Evolutionary conservation across 2,888 invertebrate species (phyloP), one percentile per base, ranked within the genome.

Genomic region (Xestia sexstrigata): DNA sequence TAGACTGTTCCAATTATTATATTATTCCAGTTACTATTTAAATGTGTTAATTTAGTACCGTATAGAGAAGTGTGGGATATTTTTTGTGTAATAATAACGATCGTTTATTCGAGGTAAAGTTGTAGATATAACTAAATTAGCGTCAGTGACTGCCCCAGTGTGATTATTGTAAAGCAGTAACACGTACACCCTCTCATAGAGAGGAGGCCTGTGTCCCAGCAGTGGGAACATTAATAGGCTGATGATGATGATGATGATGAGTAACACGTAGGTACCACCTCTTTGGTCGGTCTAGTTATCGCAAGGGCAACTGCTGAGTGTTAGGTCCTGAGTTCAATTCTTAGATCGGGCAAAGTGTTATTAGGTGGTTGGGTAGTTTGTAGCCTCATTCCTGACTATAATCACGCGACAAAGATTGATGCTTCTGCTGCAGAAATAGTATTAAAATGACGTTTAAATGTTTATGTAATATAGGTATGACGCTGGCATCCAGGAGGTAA

Each of bases 11-110:
- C 7, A 79, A 71, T 72, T 70, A 60, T 62, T 62, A 49, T 42
- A 45, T 20, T 55, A 49, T 47, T 65, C 23, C 42, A 49, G 47
- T 52, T 81, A 55, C 45, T 52, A 52, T 62, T 52, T 55, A 52
- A 49, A 47, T 68, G 77, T 82, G 77, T 55, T 79, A 79, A 79
- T 49, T 49, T 7, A 15, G 26, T 49, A 82, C 77, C 30, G 79
- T 79, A 55, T 42, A 78, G 6, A 68, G 66, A n/a, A 52, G 30
- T 66, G 35, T 42, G 8, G 6, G 17, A 35, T 35, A 47, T 47
- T 82, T 62, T 68, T 75, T 7, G 15, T 45, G 45, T 66, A 23
- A 49, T 15, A 66, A n/a, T 30, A 66, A 72, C 45, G 17, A 39
- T 35, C 13, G n/a, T 45, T 23, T 23, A 13, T 8, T 52, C 3